Evolutionary conservation across 2,888 invertebrate species (phyloP), one percentile per base, ranked within the genome.

Genomic region (Polietes domitor): DNA sequence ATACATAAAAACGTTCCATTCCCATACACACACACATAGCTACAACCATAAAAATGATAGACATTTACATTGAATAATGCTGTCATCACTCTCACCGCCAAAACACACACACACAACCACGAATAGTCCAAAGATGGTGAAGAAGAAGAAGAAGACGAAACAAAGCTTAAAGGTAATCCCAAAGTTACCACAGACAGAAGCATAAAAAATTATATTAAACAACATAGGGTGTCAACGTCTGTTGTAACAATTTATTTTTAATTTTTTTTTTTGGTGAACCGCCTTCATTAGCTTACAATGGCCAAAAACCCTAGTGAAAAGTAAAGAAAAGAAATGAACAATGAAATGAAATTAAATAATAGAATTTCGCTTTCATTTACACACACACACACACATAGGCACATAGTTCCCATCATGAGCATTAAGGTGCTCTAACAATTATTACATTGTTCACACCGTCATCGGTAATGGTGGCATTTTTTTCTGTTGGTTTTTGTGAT

Each of bases 321-420:
- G 7, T 21, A 70, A 26, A 37, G 19, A 72, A 79, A 70, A 32
- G 15, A 37, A 32, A 41, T 43, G 50, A 32, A 63, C 1, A 65
- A 63, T 10, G 53, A 72, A 81, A 71, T 26, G 55, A 77, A 90
- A 90, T 90, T 90, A 89, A 90, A 90, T 90, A 90, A 90, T 89
- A 90, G 88, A 90, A 89, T 90, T 90, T 90, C 89, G 87, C 90
- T 90, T 90, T 90, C 90, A 86, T 90, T 90, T 87, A 86, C 86
- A 86, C 87, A 32, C 79, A 88, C 81, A 32, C 32, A 6, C 32
- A 32, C 9, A 32, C 32, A 4, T 32, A 32, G 4, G 32, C 32
- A 32, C 32, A 47, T 15, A 37, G 58, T 83, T 84, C 78, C 61
- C 78, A 78, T 24, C 50, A 72, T 75, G 70, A 63, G 77, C 15